Evolutionary conservation across 23 tunicate genomes (phyloP).

Genomic region (Diplosoma virens): DNA sequence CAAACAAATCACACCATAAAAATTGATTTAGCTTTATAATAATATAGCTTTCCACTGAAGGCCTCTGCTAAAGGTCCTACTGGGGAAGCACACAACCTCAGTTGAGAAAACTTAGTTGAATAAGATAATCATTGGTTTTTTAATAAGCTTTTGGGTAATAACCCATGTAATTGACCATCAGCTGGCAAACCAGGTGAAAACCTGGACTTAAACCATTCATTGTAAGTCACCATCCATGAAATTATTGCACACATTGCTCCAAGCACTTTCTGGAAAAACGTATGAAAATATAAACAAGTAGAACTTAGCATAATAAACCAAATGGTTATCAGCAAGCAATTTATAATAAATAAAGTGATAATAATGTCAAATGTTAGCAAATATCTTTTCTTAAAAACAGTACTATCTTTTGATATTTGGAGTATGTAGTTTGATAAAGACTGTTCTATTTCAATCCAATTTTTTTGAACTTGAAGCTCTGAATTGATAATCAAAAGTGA

Average conservation of each 20-base stretch:
- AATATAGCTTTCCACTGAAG: no score
- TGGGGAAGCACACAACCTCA: no score
- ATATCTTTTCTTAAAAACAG: slow-evolving; percentile 33
- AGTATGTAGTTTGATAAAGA: no score
- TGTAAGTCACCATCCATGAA: slow-evolving; percentile 72
- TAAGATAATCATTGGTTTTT: slow-evolving; percentile 33
- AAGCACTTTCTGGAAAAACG: slow-evolving; percentile 54
- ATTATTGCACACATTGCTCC: slow-evolving; percentile 59
- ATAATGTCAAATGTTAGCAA: slow-evolving; percentile 13
- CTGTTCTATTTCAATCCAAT: slow-evolving; percentile 43
- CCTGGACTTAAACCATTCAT: slow-evolving; percentile 44
- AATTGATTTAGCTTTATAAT: no score
- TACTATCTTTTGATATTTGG: slow-evolving; percentile 34
- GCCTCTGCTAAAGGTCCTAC: no score
- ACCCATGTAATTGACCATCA: slow-evolving; percentile 29
- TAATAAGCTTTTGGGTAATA: slow-evolving; percentile 11
- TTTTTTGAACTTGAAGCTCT: slow-evolving; percentile 49
- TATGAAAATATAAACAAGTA: slow-evolving; percentile 82
- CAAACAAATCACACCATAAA: no score
- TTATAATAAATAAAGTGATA: slow-evolving; percentile 42
- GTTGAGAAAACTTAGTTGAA: no score
- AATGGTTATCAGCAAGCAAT: slow-evolving; percentile 26
- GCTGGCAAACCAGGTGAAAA: slow-evolving; percentile 60
- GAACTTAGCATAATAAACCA: slow-evolving; percentile 53
- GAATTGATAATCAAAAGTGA: slow-evolving; percentile 60